A percentile compares a stretch with the other conserved stretches of the same genome.
These are phyloP conservation scores for Malurus alboscapulatus DNA, from an alignment of 2,113 vertebrate genomes.

Conservation along the genomic window DNA sequence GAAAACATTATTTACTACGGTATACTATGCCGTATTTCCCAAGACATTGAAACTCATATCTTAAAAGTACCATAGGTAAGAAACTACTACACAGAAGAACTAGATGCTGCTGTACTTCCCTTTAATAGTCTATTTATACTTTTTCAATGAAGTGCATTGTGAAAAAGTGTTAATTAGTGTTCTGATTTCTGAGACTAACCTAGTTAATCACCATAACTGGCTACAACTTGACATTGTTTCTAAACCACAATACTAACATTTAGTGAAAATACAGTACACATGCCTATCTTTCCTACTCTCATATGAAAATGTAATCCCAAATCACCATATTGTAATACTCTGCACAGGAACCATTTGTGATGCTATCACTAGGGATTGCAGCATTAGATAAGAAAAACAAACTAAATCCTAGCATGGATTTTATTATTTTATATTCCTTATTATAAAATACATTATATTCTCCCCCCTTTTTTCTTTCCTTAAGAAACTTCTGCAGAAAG, in stretches of 20 bases:
- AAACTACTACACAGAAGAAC: not conserved
- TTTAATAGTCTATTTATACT: not conserved
- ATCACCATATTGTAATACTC: not conserved
- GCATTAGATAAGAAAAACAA: conserved; percentile 9
- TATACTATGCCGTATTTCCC: not conserved
- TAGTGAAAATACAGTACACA: not conserved
- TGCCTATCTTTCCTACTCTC: not conserved
- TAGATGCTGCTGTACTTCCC: not conserved
- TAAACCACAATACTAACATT: not conserved
- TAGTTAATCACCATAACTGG: not conserved
- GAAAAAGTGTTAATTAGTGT: not conserved
- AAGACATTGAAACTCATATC: not conserved
- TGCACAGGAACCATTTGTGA: not conserved
- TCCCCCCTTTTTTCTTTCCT: not conserved
- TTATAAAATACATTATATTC: not conserved
- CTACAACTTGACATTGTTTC: not conserved
- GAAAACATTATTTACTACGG: not conserved
- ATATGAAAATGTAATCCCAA: conserved; percentile 10
- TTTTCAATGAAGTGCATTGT: not conserved
- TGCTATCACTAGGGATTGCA: not conserved
- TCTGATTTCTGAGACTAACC: not conserved
- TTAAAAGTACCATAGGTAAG: not conserved
- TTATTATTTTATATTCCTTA: not conserved
- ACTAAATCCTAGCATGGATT: not conserved
- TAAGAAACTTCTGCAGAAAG: not conserved